Evolutionary conservation across 2,888 invertebrate species (phyloP).

Genomic region (Lepas anatifera): DNA sequence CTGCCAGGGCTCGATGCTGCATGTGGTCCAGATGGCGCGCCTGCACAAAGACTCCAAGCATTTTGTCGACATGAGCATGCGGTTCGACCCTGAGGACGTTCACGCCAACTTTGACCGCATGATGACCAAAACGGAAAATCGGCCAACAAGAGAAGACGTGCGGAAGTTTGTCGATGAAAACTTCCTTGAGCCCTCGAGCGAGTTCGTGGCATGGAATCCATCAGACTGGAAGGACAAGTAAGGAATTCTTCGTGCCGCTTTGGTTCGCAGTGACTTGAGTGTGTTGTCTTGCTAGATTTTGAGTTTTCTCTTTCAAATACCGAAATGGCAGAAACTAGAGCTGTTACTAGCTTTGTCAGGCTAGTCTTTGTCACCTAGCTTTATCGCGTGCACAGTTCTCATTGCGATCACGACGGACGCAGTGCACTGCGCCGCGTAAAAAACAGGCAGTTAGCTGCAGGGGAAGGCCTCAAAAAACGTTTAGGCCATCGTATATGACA

Average conservation of each 20-base stretch:
- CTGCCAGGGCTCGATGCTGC: slow-evolving; percentile 35
- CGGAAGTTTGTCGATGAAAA: slow-evolving; percentile 18
- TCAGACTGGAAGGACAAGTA: slow-evolving; percentile 20
- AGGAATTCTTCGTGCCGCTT: not conserved
- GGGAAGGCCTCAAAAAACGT: no score
- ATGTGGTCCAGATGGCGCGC: slow-evolving; percentile 67
- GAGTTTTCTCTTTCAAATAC: not conserved
- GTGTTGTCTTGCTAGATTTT: not conserved
- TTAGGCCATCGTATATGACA: no score
- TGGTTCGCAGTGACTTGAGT: no score
- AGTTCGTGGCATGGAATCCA: slow-evolving; percentile 20
- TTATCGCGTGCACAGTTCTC: no score
- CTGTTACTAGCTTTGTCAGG: no score
- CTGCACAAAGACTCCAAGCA: slow-evolving; percentile 68
- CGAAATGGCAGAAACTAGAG: no score
- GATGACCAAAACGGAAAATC: not conserved
- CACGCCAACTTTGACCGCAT: not conserved
- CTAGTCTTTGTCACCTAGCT: no score
- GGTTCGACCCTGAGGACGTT: not conserved
- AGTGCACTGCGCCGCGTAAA: no score
- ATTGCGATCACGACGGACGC: no score
- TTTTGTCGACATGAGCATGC: slow-evolving; percentile 58
- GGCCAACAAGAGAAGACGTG: not conserved
- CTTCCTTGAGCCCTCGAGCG: slow-evolving; percentile 20
- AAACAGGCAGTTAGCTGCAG: no score